Conservation (phyloP, 2,888 invertebrate genomes). For the Ornithoptera alexandrae region DNA sequence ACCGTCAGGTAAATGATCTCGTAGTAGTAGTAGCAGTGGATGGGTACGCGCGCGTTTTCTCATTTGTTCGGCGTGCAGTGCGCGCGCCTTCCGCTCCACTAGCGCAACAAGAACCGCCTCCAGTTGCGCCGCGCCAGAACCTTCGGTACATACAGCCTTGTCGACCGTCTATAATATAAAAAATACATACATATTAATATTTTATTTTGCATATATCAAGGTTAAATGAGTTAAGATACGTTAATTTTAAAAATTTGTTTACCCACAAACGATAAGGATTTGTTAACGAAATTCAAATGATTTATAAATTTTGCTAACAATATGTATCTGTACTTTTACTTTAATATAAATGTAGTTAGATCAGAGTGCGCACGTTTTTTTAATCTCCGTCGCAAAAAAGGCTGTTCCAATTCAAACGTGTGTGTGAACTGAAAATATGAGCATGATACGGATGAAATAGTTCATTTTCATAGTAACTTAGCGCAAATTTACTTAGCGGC, state of each 20-base stretch:
- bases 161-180: constrained; percentile 76
- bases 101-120: constrained; percentile 86
- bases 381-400: too few relatives aligned
- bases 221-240: neutral
- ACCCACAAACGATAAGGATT: neutral
- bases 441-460: neutral
- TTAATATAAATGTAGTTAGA: too few relatives aligned
- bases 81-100: constrained; percentile 83
- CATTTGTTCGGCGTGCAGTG: constrained; percentile 81
- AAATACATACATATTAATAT: neutral
- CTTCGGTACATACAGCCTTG: constrained; percentile 86
- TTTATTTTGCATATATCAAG: neutral
- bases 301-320: too few relatives aligned
- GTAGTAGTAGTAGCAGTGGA: constrained; percentile 64
- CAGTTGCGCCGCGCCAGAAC: constrained; percentile 81
- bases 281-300: neutral
- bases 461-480: neutral
- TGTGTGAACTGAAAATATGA: neutral
- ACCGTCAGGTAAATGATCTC: constrained; percentile 72
- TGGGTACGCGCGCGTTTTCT: constrained; percentile 64
- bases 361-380: too few relatives aligned
- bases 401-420: too few relatives aligned
- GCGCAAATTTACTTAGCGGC: too few relatives aligned
- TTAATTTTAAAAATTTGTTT: too few relatives aligned
- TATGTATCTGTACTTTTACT: too few relatives aligned